Evolutionary conservation across 2,888 invertebrate genomes (phyloP), one percentile per base, ranked within the genome.

Genomic region (Lasioglossum zephyrum): DNA sequence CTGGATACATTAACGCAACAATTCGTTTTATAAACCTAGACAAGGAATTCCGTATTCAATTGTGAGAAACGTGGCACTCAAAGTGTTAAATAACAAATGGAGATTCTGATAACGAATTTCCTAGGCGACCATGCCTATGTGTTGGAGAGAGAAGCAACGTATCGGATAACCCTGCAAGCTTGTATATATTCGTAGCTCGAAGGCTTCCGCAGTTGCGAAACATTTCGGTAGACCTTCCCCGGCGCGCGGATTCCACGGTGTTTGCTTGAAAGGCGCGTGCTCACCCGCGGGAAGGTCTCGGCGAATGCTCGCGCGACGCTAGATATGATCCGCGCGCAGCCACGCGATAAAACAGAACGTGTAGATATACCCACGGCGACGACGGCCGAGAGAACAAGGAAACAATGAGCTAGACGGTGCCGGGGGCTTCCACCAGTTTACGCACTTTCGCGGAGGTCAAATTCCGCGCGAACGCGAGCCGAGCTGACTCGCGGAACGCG

Each of bases 361-460:
- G 81, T 22, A 53, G 53, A 53, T 53, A 53, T 53, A 80, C 76
- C 18, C 31, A 31, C 66, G 36, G 9, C 75, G 66, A 73, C 76
- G 85, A n/a, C 26, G 60, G 31, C 31, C 66, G 66, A 36, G 66
- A 49, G 66, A 72, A 84, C 77, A 79, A 86, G 86, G 89, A 84
- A 91, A 91, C 88, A 90, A 90, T 85, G 82, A 89, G 77, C 69
- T 73, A 69, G 78, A 53, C 39, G 49, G 16, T 81, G 44, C 44
- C 49, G 69, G 78, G 66, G 76, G 80, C 81, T 85, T 89, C 85
- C 87, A 79, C 82, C 75, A 88, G 84, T 90, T 90, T 89, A 89
- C 90, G 90, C 86, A 83, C 91, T 91, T 91, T 91, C 88, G 87
- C 91, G 88, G 91, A 92, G 92, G 92, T 92, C 91, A 92, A 91